These are phyloP conservation scores for Lathamus discolor DNA, from an alignment of 2,113 vertebrate species.

Conservation along the genomic window DNA sequence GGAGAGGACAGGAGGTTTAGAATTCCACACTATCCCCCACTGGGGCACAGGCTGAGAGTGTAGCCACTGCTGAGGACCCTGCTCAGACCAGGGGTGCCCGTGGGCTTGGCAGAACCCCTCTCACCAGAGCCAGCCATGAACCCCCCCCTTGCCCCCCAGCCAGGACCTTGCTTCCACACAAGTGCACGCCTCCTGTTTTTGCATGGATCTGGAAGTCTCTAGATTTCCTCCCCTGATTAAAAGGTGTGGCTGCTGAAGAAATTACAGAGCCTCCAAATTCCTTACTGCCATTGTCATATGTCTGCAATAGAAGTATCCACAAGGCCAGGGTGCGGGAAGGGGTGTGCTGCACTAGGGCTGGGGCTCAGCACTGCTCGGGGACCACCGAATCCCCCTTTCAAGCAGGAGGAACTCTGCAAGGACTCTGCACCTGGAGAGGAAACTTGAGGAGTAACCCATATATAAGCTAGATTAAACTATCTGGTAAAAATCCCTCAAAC, in stretches of 20 bases:
- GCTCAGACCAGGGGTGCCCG: background rate
- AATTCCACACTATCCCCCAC: rapidly evolving
- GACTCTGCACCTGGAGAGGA: conserved; percentile 52
- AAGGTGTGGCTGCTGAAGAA: conserved; percentile 62
- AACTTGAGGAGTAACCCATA: background rate
- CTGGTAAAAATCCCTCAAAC: conserved; percentile 36
- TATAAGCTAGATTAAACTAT: background rate
- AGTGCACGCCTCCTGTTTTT: background rate
- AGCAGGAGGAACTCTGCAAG: background rate
- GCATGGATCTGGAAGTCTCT: background rate
- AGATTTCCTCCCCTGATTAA: conserved; percentile 4
- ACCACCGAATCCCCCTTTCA: background rate
- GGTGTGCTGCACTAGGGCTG: background rate
- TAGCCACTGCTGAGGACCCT: rapidly evolving
- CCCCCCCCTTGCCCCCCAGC: rapidly evolving
- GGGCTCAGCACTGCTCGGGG: background rate
- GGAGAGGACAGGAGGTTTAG: background rate
- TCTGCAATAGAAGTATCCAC: background rate
- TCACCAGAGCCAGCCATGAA: rapidly evolving
- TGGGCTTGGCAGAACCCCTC: rapidly evolving
- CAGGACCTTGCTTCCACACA: background rate
- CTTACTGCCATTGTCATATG: conserved; percentile 35
- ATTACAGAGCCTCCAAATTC: conserved; percentile 50
- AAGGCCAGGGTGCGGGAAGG: background rate
- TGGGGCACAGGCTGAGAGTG: background rate